A percentile compares a stretch with the other conserved stretches of the same genome.
Conservation (phyloP, 2,797 vertebrate genomes). For the Chelon labrosus region DNA sequence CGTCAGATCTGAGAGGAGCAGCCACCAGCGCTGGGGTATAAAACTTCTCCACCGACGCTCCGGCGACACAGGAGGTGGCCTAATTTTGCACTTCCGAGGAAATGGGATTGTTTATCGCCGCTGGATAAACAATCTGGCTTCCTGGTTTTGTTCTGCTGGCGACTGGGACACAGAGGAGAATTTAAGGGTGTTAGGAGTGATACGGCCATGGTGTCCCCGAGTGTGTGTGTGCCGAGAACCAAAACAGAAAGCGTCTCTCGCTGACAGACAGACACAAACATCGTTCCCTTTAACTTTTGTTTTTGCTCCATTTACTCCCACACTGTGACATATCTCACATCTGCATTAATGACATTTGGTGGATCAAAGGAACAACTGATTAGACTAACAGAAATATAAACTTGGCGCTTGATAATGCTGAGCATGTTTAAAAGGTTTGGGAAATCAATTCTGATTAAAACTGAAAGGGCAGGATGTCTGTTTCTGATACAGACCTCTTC, state of each 20-base stretch:
- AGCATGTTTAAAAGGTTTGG: background rate
- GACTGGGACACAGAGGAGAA: slow-evolving; percentile 41
- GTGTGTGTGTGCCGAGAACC: slow-evolving; percentile 19
- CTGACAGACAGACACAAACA: slow-evolving; percentile 41
- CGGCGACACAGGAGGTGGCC: slow-evolving; percentile 73
- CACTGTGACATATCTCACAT: slow-evolving; percentile 5
- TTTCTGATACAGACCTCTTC: background rate
- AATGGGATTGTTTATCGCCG: slow-evolving; percentile 79
- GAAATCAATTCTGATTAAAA: background rate
- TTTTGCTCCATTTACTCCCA: slow-evolving; percentile 8
- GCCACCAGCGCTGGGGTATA: slow-evolving; percentile 17
- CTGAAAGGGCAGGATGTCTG: slow-evolving; percentile 2
- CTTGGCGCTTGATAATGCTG: background rate
- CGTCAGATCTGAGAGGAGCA: slow-evolving; percentile 30
- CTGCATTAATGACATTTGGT: slow-evolving; percentile 3
- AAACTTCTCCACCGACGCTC: slow-evolving; percentile 44
- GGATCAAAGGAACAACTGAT: slow-evolving; percentile 19
- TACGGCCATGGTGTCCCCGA: slow-evolving; percentile 17
- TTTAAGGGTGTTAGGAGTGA: slow-evolving; percentile 54
- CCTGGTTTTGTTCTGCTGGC: slow-evolving; percentile 82
- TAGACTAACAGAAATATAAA: slow-evolving; percentile 22
- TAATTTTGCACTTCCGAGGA: slow-evolving; percentile 75
- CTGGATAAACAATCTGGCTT: slow-evolving; percentile 78
- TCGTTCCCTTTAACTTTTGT: slow-evolving; percentile 14
- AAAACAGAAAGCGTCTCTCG: slow-evolving; percentile 38